Evolutionary conservation across 2,888 invertebrate species (phyloP).

Genomic region (Acleris sparsana): DNA sequence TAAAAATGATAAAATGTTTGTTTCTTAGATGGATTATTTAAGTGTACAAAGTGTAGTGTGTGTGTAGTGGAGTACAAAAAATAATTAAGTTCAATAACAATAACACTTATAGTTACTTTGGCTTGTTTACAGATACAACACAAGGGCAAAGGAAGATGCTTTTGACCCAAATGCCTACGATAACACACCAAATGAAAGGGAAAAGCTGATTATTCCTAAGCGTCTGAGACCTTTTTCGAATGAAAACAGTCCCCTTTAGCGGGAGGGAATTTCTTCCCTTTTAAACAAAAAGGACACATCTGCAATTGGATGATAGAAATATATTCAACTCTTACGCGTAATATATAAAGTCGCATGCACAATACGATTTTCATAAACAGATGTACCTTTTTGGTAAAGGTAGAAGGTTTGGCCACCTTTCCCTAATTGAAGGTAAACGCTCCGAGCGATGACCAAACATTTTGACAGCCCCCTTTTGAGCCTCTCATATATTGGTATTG

Average conservation of each 20-base stretch:
- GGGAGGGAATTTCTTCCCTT: slow-evolving; percentile 41
- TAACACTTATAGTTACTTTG: background rate
- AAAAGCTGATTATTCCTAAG: slow-evolving; percentile 58
- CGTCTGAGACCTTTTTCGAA: slow-evolving; percentile 57
- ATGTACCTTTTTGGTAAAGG: no score
- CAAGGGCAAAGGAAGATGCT: slow-evolving; percentile 42
- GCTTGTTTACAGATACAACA: slow-evolving; percentile 34
- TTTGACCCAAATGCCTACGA: slow-evolving; percentile 56
- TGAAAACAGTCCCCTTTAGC: slow-evolving; percentile 60
- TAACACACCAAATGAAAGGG: slow-evolving; percentile 54
- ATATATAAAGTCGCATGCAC: no score
- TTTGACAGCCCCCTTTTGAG: slow-evolving; percentile 39
- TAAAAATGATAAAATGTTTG: no score
- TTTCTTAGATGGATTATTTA: no score
- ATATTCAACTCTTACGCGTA: no score
- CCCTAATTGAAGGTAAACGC: slow-evolving; percentile 65
- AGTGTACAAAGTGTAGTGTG: no score
- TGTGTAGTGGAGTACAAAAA: no score
- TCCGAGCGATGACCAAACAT: slow-evolving; percentile 53
- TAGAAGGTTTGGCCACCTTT: slow-evolving; percentile 50
- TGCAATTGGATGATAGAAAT: no score
- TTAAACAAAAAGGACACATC: no score
- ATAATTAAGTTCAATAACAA: background rate
- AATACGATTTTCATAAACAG: no score
- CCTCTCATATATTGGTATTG: slow-evolving; percentile 32